Conservation (phyloP, 1,140 invertebrate species). For the Dysdera silvatica region DNA sequence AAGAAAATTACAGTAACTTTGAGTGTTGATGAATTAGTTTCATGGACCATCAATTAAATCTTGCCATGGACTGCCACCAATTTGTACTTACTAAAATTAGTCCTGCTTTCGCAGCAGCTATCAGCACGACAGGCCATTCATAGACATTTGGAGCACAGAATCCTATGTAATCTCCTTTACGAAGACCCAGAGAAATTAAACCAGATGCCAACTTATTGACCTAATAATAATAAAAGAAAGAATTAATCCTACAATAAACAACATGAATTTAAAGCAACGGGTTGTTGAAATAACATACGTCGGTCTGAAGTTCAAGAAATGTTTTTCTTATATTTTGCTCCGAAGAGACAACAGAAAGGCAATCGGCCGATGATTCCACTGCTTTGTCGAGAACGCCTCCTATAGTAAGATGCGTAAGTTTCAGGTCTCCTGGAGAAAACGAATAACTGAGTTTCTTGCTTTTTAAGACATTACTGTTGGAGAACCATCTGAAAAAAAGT, state of each 20-base stretch:
- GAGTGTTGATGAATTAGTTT: too few relatives aligned
- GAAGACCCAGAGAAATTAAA: conserved; percentile 63
- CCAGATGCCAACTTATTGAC: conserved; percentile 72
- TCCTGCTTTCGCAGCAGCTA: conserved; percentile 72
- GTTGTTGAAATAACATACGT: conserved; percentile 45
- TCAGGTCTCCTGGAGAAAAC: conserved; percentile 43
- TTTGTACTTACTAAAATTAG: conserved; percentile 28
- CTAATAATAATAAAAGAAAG: conserved; percentile 41
- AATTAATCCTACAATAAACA: not conserved
- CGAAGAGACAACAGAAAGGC: conserved; percentile 53
- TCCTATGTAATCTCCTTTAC: conserved; percentile 71
- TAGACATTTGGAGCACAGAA: conserved; percentile 79
- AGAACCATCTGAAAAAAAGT: conserved; percentile 1
- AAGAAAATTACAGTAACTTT: too few relatives aligned
- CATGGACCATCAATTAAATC: too few relatives aligned
- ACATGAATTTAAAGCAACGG: not conserved
- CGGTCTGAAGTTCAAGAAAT: conserved; percentile 53
- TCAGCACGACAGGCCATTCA: conserved; percentile 69
- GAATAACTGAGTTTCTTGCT: conserved; percentile 8
- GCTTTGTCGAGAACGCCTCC: conserved; percentile 54
- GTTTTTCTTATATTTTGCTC: conserved; percentile 56
- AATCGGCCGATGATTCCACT: conserved; percentile 50
- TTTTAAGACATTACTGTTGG: not conserved
- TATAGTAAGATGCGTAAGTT: conserved; percentile 54
- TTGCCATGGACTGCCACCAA: too few relatives aligned